phyloP scores from a whole-genome alignment of 1,140 invertebrate species.

The Rhynchophorus ferrugineus region DNA sequence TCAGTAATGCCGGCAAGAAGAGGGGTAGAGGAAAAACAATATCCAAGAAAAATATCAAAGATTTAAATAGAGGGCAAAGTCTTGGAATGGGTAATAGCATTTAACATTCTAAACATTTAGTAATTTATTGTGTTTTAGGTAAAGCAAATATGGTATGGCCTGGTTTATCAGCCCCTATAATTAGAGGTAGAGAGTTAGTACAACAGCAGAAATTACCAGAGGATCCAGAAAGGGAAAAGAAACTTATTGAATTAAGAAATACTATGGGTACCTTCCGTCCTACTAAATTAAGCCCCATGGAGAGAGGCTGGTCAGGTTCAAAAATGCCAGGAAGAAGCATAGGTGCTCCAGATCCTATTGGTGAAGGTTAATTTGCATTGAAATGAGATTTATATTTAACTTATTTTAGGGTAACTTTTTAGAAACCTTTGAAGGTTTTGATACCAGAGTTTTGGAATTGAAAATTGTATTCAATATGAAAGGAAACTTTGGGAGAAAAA shows the following conservation, averaged over 20 bases:
- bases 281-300: conserved; percentile 64
- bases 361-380: conserved; percentile 48
- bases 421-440: conserved; percentile 84
- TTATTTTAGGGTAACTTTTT: conserved; percentile 33
- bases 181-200: conserved; percentile 69
- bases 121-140: conserved; percentile 40
- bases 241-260: conserved; percentile 64
- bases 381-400: background rate
- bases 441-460: conserved; percentile 75
- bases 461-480: conserved; percentile 81
- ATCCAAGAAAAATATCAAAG: conserved; percentile 62
- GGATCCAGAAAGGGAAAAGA: conserved; percentile 63
- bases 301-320: conserved; percentile 82
- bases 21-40: conserved; percentile 84
- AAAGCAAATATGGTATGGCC: conserved; percentile 84
- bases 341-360: conserved; percentile 78
- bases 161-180: conserved; percentile 77
- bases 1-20: conserved; percentile 93
- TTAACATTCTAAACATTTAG: background rate
- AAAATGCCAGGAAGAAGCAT: conserved; percentile 76
- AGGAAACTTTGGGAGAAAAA: conserved; percentile 70
- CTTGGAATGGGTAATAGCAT: conserved; percentile 71
- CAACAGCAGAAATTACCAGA: conserved; percentile 60
- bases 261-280: conserved; percentile 53
- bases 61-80: conserved; percentile 85